Base-by-base conservation (phyloP, 2,888 invertebrate species). In the Gandaritis pyraliata region DNA sequence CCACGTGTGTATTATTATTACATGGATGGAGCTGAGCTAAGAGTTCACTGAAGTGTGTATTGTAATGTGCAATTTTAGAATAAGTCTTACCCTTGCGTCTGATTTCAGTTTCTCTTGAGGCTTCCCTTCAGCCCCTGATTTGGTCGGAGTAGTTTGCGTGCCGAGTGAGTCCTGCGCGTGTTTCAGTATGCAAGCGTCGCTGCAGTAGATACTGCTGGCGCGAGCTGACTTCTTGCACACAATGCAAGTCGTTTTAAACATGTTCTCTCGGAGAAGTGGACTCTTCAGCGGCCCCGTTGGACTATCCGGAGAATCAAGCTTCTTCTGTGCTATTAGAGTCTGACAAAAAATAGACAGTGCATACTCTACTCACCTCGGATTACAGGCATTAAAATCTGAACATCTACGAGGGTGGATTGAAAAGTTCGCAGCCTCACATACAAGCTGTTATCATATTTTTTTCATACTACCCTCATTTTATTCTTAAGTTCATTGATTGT, bases 161-260 rank as follows among this genome's bases (percentile, higher is more conserved):
- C 83, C 85, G 30, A 90, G 74, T 0, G 95, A 94, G 70, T 95
- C 96, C 75, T 96, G 95, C 1, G 97, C 97, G 87, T 98, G 97
- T 73, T 95, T 95, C 61, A 96, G 93, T 73, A 98, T 97, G 81
- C 98, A 98, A 36, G 94, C 94, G 76, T 97, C 96, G 74, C 97
- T 96, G 84, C 98, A 98, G 85, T 97, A 98, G 72, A 97, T 96
- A 56, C 96, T 96, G 76, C 95, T 96, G n/a, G 93, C 92, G n/a
- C 96, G 93, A 0, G 96, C 95, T 15, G 94, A 89, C 74, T 95
- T 95, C 77, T 96, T 96, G 81, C 97, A 97, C 12, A 96, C 96
- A 51, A 97, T 95, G 77, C 97, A 97, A 67, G 85, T 88, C 10
- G 93, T 86, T 70, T 83, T 87, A 23, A 81, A 74, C 54, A 73